Base-by-base conservation (phyloP, 2,113 vertebrate genomes). In the Salvelinus namaycush region DNA sequence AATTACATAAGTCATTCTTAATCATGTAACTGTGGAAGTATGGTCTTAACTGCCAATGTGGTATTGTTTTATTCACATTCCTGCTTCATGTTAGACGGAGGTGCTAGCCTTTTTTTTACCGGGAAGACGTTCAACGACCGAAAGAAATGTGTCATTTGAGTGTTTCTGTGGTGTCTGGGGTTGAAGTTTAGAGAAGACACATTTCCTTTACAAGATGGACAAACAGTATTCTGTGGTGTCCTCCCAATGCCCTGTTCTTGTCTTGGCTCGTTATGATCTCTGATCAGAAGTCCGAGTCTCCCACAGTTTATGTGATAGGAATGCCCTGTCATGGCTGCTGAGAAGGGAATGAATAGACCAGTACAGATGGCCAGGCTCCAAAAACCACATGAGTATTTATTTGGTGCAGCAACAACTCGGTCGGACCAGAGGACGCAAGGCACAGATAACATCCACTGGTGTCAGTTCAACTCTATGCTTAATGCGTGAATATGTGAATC, bases 1-100 rank as follows among this genome's bases (percentile, higher is more conserved):
- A 20, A 68, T 78, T 74, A 78, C 26, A 65, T 73, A 80, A 82
- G 70, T 24, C 68, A 75, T 79, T 81, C 16, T 68, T 60, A 64
- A 69, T 74, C 24, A 70, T 54, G 59, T 77, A 68, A 76, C 69
- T 70, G 39, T 24, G 22, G 34, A 70, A 24, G 18, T 5, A 9
- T 68, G 66, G 16, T 68, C 26, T 29, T 8, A 39, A 39, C 29
- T 72, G 54, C 71, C 29, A 72, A 26, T 26, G 27, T 1, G 9
- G 12, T 57, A 29, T 68, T 49, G 44, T 77, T 48, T 3, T 5
- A 67, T 57, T 39, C 39, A 66, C 7, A 44, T 69, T 68, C 54
- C n/a, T 65, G n/a, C 48, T 34, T 7, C 31, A 51, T 51, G 49
- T 16, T 14, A 51, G 14, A 14, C 9, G 14, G 49, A 14, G 49